These are phyloP conservation scores for Phytoseiulus persimilis DNA, from an alignment of 2,888 invertebrate genomes.

Conservation along the genomic window DNA sequence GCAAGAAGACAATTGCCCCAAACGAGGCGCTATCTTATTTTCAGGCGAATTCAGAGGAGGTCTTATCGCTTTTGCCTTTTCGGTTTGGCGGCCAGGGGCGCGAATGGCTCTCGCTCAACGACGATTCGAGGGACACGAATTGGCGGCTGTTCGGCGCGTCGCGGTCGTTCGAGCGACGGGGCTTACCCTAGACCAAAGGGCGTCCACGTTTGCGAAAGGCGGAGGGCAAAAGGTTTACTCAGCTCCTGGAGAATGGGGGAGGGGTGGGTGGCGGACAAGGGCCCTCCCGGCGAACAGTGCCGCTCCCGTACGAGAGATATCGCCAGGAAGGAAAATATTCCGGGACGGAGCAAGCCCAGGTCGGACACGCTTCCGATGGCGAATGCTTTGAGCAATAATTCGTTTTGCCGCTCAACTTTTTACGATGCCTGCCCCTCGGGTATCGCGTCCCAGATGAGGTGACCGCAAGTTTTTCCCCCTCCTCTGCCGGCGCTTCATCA, in stretches of 20 bases:
- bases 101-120: not conserved
- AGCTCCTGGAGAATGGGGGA: not conserved
- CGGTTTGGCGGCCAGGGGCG: not conserved
- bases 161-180: not conserved
- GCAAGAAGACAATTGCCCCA: not conserved
- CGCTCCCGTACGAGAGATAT: not conserved
- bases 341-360: not conserved
- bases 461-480: not conserved
- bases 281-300: not conserved
- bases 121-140: not conserved
- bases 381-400: not conserved
- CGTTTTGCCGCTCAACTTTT: not conserved
- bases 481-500: not conserved
- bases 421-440: not conserved
- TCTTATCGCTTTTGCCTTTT: not conserved
- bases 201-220: not conserved
- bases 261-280: not conserved
- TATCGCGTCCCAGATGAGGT: not conserved
- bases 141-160: not conserved
- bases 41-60: not conserved
- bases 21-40: slow-evolving; percentile 5
- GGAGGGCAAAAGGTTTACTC: not conserved
- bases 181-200: not conserved
- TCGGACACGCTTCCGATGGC: not conserved
- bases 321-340: not conserved